Percentiles rank a stretch among this genome's conserved stretches.
Conservation (phyloP, 2,888 invertebrate genomes). For the Ryuthela nishihirai region DNA sequence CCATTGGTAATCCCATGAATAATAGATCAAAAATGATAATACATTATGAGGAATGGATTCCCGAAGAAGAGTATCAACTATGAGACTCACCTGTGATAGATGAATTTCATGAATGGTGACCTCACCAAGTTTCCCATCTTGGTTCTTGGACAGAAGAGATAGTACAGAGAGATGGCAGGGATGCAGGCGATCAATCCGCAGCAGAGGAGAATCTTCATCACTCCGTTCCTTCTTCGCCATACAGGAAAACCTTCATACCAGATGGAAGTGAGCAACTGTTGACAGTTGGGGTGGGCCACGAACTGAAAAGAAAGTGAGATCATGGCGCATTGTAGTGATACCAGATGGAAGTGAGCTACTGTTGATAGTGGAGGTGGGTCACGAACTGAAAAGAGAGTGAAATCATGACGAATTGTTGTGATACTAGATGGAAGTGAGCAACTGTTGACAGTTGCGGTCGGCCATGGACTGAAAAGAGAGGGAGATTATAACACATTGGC, state of each 20-base stretch:
- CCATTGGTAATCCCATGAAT: no score
- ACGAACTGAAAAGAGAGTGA: conserved; percentile 52
- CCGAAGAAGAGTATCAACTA: no score
- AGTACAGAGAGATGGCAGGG: conserved; percentile 54
- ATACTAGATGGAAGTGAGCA: conserved; percentile 58
- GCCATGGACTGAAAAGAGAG: conserved; percentile 54
- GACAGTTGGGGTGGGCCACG: conserved; percentile 58
- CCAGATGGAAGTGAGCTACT: conserved; percentile 57
- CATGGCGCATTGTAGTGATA: conserved; percentile 43
- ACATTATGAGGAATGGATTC: no score
- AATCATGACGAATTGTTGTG: background rate
- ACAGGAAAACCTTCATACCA: conserved; percentile 58
- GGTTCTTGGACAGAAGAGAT: conserved; percentile 55
- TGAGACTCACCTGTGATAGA: conserved; percentile 56
- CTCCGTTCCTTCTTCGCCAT: conserved; percentile 53
- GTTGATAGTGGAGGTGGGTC: conserved; percentile 58
- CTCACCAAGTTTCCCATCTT: conserved; percentile 55
- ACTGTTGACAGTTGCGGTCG: conserved; percentile 58
- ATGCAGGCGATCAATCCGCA: conserved; percentile 52
- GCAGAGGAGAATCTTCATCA: conserved; percentile 53
- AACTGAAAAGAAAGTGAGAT: conserved; percentile 49
- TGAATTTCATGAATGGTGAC: conserved; percentile 59
- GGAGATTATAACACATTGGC: background rate
- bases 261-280: conserved; percentile 57
- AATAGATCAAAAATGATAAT: no score